Evolutionary conservation across 2,113 vertebrate species (phyloP).

Genomic region (Hypanus sabinus): DNA sequence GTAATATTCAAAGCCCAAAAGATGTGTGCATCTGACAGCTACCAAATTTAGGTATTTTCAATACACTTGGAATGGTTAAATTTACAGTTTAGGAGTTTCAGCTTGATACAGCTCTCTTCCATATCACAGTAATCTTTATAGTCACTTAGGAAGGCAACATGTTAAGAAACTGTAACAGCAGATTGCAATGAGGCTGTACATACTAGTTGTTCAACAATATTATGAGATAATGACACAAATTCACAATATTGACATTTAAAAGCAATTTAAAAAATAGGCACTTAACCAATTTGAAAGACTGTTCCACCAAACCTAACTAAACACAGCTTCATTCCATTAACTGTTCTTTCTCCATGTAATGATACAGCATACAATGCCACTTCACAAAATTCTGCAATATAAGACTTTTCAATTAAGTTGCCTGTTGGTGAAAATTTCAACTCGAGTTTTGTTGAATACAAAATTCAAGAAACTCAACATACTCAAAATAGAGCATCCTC

Average conservation of each 20-base stretch:
- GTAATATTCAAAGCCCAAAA: neutral
- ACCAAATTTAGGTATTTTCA: neutral
- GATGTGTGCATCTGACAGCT: neutral
- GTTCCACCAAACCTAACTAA: neutral
- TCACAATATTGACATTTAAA: neutral
- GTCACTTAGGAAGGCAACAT: neutral
- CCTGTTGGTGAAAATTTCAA: no score
- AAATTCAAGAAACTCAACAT: no score
- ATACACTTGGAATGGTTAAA: neutral
- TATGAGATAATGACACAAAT: constrained; percentile 2
- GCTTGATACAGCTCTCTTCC: neutral
- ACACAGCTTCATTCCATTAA: neutral
- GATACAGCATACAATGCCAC: neutral
- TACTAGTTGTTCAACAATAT: neutral
- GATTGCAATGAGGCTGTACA: neutral
- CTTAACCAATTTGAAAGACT: neutral
- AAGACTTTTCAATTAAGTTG: no score
- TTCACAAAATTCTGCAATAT: neutral
- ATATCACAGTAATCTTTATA: neutral
- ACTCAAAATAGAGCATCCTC: no score
- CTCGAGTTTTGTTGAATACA: no score
- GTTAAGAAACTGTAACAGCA: neutral
- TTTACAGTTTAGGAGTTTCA: neutral
- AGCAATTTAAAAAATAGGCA: neutral
- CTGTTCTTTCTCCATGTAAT: neutral